Base-by-base conservation (phyloP, 2,113 vertebrate species). In the Salvelinus namaycush region DNA sequence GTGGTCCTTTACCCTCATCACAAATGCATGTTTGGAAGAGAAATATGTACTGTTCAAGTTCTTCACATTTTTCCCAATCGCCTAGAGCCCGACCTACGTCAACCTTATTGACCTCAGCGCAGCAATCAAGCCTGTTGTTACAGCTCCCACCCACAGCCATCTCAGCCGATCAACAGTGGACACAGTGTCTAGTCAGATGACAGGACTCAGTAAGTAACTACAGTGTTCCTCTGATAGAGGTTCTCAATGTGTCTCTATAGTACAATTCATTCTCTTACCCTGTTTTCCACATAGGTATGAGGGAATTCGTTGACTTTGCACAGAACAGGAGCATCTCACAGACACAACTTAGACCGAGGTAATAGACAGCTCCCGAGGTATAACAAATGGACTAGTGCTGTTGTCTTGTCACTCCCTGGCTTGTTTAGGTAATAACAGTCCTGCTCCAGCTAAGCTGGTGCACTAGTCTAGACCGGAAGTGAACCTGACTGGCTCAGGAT, bases 151-250 rank as follows among this genome's bases (percentile, higher is more conserved):
- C 13, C 84, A 85, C 57, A 81, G 83, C 74, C 75, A 84, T 12
- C 54, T 85, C 69, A 89, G 81, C 72, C 88, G 86, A 64, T 92
- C 90, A 7, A 79, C 88, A 67, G 81, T 90, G 5, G 85, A 85
- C 83, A 86, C 76, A 65, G 90, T 99, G 70, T 96, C 95, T 1
- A 93, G 93, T 90, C 96, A 97, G 77, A 92, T 99, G 92, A 94
- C 95, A 5, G 90, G 90, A 84, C 95, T 98, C 69, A 95, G 97
- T 98, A 90, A 91, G 96, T 90, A 0, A 1, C 57, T 3, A 22
- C 64, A 76, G 39, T 3, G 0, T n/a, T 34, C 8, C 34, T 48
- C 12, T 27, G 9, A n/a, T 14, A 71, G 13, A 48, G 24, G 29
- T 18, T 65, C 60, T 74, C 11, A 4, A 5, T 64, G 60, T 66